These are phyloP conservation scores for Perognathus longimembris DNA, from an alignment of 2,113 vertebrate species.

Conservation along the genomic window DNA sequence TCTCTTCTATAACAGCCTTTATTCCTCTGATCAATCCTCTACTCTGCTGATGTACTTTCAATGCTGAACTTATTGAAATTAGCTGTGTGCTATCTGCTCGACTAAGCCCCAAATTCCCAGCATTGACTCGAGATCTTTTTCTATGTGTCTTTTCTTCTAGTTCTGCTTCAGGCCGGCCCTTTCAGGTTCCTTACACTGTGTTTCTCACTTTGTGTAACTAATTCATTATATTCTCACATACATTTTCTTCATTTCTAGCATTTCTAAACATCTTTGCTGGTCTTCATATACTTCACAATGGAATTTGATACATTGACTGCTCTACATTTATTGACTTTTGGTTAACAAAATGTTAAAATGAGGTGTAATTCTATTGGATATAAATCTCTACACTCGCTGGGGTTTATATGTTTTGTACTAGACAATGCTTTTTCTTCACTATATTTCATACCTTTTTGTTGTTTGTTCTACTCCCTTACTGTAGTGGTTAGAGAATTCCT, in stretches of 20 bases:
- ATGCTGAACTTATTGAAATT: not conserved
- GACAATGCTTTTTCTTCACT: not conserved
- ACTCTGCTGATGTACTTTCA: not conserved
- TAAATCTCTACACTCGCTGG: not conserved
- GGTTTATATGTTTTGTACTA: not conserved
- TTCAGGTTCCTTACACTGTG: not conserved
- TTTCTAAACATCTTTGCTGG: not conserved
- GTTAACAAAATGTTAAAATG: not conserved
- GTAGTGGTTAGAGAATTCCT: not conserved
- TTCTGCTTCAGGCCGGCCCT: not conserved
- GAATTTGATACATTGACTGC: not conserved
- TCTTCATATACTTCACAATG: not conserved
- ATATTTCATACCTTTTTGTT: not conserved
- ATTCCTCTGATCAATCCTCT: not conserved
- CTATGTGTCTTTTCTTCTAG: not conserved
- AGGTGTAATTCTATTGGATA: slow-evolving; percentile 21
- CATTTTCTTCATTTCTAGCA: not conserved
- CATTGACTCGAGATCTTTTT: not conserved
- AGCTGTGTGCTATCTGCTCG: not conserved
- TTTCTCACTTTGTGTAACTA: not conserved
- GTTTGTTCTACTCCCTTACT: not conserved
- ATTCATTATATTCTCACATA: not conserved
- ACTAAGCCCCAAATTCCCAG: not conserved
- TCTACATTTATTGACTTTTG: not conserved
- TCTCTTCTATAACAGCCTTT: not conserved